These are phyloP conservation scores for Hippocampus guttulatus DNA, from an alignment of 2,113 vertebrate genomes.

Conservation along the genomic window DNA sequence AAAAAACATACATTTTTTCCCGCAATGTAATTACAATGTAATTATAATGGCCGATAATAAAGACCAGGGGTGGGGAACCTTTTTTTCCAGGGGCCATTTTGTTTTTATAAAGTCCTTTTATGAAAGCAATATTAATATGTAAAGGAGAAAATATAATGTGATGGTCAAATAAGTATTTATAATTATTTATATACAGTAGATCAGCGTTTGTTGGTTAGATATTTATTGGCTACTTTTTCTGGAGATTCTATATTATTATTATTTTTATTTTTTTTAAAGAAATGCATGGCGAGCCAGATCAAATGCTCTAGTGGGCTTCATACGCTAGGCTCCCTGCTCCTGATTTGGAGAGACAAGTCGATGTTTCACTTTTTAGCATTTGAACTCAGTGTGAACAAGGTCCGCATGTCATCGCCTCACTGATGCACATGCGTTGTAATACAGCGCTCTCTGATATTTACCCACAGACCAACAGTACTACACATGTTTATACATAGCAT, in stretches of 20 bases:
- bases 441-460: constrained; percentile 36
- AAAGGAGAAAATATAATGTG: background rate
- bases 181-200: too few species aligned
- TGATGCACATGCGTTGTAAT: constrained; percentile 26
- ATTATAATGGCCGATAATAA: background rate
- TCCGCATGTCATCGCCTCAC: constrained; percentile 29
- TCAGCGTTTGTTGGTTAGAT: background rate
- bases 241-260: background rate
- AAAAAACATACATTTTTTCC: too few species aligned
- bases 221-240: background rate
- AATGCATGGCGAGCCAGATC: background rate
- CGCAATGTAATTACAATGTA: too few species aligned
- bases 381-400: constrained; percentile 64
- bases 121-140: too few species aligned
- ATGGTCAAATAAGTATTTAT: background rate
- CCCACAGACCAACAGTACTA: constrained; percentile 55
- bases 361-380: constrained; percentile 11
- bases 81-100: background rate
- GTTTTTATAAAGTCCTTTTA: background rate
- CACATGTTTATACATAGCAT: constrained; percentile 51
- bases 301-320: background rate
- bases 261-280: background rate
- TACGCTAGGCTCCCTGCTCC: background rate
- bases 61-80: background rate
- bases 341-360: constrained; percentile 1